Conservation (phyloP, 2,888 invertebrate species). For the Arctia plantaginis region DNA sequence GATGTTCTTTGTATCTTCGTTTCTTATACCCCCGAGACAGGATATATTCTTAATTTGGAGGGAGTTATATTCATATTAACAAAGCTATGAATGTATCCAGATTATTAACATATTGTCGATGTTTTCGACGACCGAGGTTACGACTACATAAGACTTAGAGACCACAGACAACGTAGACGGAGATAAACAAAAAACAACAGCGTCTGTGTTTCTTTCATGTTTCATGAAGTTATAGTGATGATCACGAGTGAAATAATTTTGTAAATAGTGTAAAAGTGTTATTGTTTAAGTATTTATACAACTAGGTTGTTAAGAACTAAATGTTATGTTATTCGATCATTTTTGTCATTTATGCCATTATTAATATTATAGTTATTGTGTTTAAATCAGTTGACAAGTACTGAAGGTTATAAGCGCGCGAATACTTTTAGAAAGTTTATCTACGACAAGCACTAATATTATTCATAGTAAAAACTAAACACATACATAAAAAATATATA, state of each 20-base stretch:
- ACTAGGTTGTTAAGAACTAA: background rate
- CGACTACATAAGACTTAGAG: background rate
- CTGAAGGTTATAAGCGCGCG: constrained; percentile 39
- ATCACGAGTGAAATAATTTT: background rate
- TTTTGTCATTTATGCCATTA: background rate
- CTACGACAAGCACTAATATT: background rate
- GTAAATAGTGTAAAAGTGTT: background rate
- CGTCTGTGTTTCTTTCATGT: constrained; percentile 7
- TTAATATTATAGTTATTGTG: background rate
- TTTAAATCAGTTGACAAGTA: background rate
- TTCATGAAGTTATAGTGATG: background rate
- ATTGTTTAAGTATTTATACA: background rate
- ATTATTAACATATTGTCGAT: no score
- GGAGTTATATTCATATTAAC: no score
- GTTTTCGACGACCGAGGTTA: no score
- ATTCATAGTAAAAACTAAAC: background rate
- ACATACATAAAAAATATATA: background rate
- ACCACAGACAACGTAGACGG: constrained; percentile 9
- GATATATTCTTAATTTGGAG: no score
- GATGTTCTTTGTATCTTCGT: no score
- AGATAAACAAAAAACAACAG: constrained; percentile 14
- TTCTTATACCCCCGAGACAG: no score
- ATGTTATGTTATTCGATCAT: background rate
- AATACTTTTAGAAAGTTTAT: constrained; percentile 25
- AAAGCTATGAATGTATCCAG: no score